Conservation (phyloP, 2,797 vertebrate species). For the Protonibea diacanthus region DNA sequence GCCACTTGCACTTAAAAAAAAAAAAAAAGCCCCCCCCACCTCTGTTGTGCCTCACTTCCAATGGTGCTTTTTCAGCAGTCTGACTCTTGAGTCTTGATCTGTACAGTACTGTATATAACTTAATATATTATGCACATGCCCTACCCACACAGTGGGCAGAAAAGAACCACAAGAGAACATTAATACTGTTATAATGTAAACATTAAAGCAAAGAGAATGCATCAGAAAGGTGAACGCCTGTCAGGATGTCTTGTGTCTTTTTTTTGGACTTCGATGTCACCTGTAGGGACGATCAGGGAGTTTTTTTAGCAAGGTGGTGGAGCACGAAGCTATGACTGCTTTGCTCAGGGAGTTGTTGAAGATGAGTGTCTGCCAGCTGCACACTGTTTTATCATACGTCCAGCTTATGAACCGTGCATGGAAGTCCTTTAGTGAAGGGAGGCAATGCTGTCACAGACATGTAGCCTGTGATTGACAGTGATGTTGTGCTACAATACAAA, state of each 20-base stretch:
- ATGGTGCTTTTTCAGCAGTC: constrained; percentile 89
- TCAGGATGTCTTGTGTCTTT: background rate
- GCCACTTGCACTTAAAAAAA: constrained; percentile 71
- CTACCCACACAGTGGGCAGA: constrained; percentile 91
- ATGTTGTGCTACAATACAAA: too few relatives aligned
- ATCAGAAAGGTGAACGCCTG: background rate
- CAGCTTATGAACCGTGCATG: too few relatives aligned
- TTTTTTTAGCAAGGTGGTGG: too few relatives aligned
- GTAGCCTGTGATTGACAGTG: too few relatives aligned
- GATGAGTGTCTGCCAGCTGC: too few relatives aligned
- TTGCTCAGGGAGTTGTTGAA: too few relatives aligned
- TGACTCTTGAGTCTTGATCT: constrained; percentile 79
- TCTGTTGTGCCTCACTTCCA: constrained; percentile 89
- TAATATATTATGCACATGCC: constrained; percentile 93
- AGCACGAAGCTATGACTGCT: too few relatives aligned
- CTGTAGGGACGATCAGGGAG: too few relatives aligned
- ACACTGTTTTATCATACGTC: too few relatives aligned
- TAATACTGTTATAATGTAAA: constrained; percentile 90
- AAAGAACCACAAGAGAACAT: constrained; percentile 76
- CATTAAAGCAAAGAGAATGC: constrained; percentile 67
- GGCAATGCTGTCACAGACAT: too few relatives aligned
- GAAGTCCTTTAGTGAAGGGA: too few relatives aligned
- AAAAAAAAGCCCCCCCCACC: constrained; percentile 61
- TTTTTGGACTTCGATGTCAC: too few relatives aligned
- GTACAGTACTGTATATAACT: constrained; percentile 91